Evolutionary conservation across 2,113 vertebrate genomes (phyloP).

Genomic region (Etheostoma cragini): DNA sequence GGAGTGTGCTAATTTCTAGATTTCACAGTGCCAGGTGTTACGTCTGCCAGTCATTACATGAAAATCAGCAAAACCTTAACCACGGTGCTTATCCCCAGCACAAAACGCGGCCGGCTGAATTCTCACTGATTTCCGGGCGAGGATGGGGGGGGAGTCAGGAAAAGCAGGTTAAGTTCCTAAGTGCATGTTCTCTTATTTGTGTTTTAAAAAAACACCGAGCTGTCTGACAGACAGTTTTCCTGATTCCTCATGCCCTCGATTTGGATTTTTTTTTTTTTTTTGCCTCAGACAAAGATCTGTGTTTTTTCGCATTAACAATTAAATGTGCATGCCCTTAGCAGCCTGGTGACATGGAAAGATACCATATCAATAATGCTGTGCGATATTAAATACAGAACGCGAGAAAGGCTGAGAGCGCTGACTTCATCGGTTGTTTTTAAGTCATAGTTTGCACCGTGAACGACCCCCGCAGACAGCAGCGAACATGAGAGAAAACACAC

Average conservation of each 20-base stretch:
- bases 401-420: background rate
- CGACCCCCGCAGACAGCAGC: constrained; percentile 19
- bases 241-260: constrained; percentile 56
- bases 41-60: constrained; percentile 78
- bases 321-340: constrained; percentile 56
- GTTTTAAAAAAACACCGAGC: background rate
- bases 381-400: constrained; percentile 48
- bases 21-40: constrained; percentile 81
- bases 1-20: constrained; percentile 78
- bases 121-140: constrained; percentile 64
- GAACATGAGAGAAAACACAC: background rate
- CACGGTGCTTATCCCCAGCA: constrained; percentile 63
- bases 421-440: constrained; percentile 17
- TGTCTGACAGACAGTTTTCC: constrained; percentile 58
- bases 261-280: constrained; percentile 10
- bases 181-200: constrained; percentile 60
- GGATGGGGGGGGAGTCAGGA: constrained; percentile 26
- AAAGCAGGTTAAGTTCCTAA: constrained; percentile 67
- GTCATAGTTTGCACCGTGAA: background rate
- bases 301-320: constrained; percentile 64
- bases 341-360: constrained; percentile 42
- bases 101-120: constrained; percentile 60
- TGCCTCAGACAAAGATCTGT: constrained; percentile 60
- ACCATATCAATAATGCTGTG: constrained; percentile 52
- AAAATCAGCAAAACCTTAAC: constrained; percentile 79